A percentile compares a stretch with the other conserved stretches of the same genome.
phyloP scores from a whole-genome alignment of 2,797 vertebrate species.

The Euthynnus affinis region DNA sequence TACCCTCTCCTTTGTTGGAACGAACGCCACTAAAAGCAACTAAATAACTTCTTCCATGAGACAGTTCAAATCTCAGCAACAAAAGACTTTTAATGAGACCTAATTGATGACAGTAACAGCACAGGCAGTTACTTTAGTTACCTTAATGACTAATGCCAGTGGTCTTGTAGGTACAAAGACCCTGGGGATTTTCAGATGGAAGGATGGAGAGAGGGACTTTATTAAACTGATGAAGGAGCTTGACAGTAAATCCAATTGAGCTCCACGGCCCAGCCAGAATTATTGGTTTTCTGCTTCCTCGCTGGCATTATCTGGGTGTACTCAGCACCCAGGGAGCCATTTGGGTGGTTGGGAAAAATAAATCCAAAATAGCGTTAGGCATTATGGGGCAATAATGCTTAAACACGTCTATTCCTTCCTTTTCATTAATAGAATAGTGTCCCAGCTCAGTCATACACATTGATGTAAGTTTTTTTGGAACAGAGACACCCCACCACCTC shows the following conservation, averaged over 20 bases:
- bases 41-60: background rate
- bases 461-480: constrained; percentile 59
- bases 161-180: constrained; percentile 58
- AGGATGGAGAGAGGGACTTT: constrained; percentile 68
- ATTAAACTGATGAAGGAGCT: constrained; percentile 83
- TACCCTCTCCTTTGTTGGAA: background rate
- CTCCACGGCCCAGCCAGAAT: constrained; percentile 66
- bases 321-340: constrained; percentile 76
- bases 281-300: constrained; percentile 80
- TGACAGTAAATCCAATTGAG: constrained; percentile 82
- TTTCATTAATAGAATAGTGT: constrained; percentile 81
- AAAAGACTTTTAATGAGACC: constrained; percentile 40
- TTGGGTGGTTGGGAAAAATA: constrained; percentile 75
- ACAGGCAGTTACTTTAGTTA: constrained; percentile 34
- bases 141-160: constrained; percentile 49
- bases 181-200: constrained; percentile 23
- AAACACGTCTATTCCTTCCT: constrained; percentile 67
- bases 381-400: constrained; percentile 83
- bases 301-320: constrained; percentile 74
- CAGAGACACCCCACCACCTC: background rate
- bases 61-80: constrained; percentile 13
- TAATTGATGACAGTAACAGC: constrained; percentile 39
- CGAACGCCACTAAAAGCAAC: background rate
- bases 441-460: constrained; percentile 68
- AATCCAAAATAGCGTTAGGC: constrained; percentile 77